Evolutionary conservation across 2,113 vertebrate species (phyloP).

Genomic region (Sceloporus tristichus): DNA sequence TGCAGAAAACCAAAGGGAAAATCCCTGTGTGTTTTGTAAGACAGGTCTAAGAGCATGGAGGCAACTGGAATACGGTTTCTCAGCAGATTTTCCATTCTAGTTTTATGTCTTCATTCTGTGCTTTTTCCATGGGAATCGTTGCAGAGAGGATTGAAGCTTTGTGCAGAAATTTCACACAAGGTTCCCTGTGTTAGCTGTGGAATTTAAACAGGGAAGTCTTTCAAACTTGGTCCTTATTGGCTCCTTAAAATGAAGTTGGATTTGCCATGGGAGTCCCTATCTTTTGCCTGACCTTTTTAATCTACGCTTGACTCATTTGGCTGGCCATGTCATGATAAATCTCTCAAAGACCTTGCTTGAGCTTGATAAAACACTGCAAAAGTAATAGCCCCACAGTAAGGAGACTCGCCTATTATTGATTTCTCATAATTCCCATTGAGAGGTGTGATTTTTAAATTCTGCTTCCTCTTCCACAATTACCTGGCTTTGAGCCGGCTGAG

Average conservation of each 20-base stretch:
- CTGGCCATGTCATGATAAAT: background rate
- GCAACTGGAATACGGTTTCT: background rate
- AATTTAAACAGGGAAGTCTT: background rate
- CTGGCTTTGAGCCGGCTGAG: background rate
- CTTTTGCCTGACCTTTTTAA: accelerated
- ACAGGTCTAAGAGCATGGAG: background rate
- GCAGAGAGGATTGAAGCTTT: background rate
- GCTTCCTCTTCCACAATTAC: too few species aligned
- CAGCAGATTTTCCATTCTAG: background rate
- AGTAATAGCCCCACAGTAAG: background rate
- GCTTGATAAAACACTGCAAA: accelerated
- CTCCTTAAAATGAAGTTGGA: too few species aligned
- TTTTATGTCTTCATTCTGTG: too few species aligned
- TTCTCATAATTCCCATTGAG: accelerated
- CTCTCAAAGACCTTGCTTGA: background rate
- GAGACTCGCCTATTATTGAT: accelerated
- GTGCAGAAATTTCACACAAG: background rate
- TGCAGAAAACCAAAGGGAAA: background rate
- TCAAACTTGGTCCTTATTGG: background rate
- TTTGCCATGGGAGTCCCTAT: background rate
- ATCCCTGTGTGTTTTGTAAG: background rate
- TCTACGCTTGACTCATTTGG: background rate
- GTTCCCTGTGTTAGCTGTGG: too few species aligned
- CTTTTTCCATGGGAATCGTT: background rate
- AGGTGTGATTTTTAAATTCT: background rate